Percentiles rank a stretch among this genome's conserved stretches.
Evolutionary conservation across 2,888 invertebrate genomes (phyloP).

Genomic region (Seira ritae): DNA sequence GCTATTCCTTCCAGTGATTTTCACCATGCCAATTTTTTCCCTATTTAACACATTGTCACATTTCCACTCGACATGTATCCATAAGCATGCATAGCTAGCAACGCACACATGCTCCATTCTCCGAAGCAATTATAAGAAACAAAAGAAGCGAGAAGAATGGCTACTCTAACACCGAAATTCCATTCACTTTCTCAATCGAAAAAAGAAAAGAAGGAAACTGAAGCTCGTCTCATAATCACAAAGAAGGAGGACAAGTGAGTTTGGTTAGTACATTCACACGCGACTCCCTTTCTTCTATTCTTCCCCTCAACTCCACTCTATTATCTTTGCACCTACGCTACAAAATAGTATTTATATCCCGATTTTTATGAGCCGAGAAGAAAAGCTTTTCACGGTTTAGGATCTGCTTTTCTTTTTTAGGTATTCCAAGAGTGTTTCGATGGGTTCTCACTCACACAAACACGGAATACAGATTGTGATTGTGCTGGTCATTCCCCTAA

Average conservation of each 20-base stretch:
- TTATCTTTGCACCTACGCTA: not conserved
- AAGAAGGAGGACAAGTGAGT: not conserved
- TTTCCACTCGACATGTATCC: not conserved
- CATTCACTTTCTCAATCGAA: not conserved
- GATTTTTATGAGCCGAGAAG: constrained; percentile 3
- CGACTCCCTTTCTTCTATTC: not conserved
- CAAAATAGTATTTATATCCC: not conserved
- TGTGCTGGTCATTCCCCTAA: constrained; percentile 46
- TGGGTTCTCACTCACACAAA: constrained; percentile 32
- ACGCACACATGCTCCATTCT: not conserved
- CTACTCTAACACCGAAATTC: constrained; percentile 20
- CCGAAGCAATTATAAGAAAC: constrained; percentile 21
- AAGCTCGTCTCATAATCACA: not conserved
- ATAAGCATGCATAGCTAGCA: not conserved
- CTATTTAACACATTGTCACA: not conserved
- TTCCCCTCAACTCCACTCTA: not conserved
- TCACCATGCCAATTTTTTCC: not conserved
- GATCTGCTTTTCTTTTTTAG: constrained; percentile 12
- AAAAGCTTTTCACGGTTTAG: not conserved
- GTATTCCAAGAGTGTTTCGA: constrained; percentile 46
- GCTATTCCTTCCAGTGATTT: too few species aligned
- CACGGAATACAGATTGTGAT: constrained; percentile 58
- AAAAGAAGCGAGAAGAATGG: constrained; percentile 29
- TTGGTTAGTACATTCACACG: not conserved
- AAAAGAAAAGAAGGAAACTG: constrained; percentile 12